Evolutionary conservation across 2,888 invertebrate genomes (phyloP), one percentile per base, ranked within the genome.

Genomic region (Silvanus unidentatus): DNA sequence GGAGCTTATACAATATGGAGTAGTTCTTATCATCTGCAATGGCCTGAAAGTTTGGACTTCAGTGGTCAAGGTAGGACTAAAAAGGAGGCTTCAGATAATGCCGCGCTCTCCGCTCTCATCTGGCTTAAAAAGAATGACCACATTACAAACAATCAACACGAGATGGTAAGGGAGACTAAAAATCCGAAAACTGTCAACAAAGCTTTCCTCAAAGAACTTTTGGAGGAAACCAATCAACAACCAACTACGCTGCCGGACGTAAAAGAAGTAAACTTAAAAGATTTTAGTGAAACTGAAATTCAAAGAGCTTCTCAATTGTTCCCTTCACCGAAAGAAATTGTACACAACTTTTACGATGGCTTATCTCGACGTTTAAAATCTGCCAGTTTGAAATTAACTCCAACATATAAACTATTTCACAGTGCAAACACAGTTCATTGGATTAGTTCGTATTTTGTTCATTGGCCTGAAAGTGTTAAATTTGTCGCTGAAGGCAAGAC

Each of bases 21-120:
- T 0, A 79, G 78, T 50, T 74, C 68, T 10, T 79, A 79, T 46
- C 57, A 66, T 1, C 66, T 82, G 49, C 60, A 68, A 28, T 84
- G 83, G 82, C 83, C 84, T 0, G 74, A 75, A 54, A 68, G 73
- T 40, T 66, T 68, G 6, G 74, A 74, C 51, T 79, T 84, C 69
- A 71, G 75, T 54, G 68, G 73, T 67, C 64, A 64, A 49, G 76
- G 73, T 8, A 50, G 63, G 51, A 77, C 74, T 34, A 84, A 83
- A 69, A 69, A 72, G 1, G 67, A 70, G 27, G 79, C 82, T 1
- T 73, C 75, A 1, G 70, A 73, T 32, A 73, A 74, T 53, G 77
- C 78, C n/a, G 76, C 81, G 0, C 55, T 68, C 0, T 73, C 74
- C 60, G 77, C 75, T 0, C 61, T 84, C 0, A 67, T 74, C 12